A percentile compares a stretch with the other conserved stretches of the same genome.
Conservation (phyloP, 2,888 invertebrate species). For the Andrena camellia region DNA sequence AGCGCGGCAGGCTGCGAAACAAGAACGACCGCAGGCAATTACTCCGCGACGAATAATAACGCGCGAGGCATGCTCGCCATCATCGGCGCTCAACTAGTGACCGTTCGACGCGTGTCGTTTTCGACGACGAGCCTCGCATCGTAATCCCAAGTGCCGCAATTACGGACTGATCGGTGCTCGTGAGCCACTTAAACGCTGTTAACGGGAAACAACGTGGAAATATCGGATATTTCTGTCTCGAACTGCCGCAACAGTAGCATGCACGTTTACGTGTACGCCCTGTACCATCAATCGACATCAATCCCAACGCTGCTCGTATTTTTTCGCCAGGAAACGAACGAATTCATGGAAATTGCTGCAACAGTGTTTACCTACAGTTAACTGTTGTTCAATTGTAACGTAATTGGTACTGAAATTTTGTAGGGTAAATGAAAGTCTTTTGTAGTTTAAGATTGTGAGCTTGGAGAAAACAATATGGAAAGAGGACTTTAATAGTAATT, state of each 20-base stretch:
- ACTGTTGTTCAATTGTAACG: background rate
- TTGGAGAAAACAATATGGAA: too few relatives aligned
- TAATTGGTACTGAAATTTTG: background rate
- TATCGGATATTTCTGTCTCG: background rate
- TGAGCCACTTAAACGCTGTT: background rate
- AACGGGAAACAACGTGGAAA: background rate
- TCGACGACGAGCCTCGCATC: conserved; percentile 1
- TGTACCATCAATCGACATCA: conserved; percentile 5
- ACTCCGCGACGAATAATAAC: conserved; percentile 58
- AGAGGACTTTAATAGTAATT: too few relatives aligned
- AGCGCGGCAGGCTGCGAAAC: conserved; percentile 51
- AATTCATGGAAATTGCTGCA: background rate
- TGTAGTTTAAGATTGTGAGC: background rate
- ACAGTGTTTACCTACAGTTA: background rate
- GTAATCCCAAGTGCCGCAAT: conserved; percentile 32
- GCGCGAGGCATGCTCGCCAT: conserved; percentile 40
- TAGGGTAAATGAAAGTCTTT: background rate
- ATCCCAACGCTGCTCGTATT: background rate
- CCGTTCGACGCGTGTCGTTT: conserved; percentile 23
- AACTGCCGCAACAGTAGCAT: background rate
- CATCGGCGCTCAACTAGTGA: conserved; percentile 27
- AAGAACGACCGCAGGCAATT: conserved; percentile 56
- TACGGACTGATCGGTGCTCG: conserved; percentile 4
- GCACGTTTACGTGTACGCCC: background rate
- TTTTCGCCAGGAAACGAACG: background rate